Evolutionary conservation across 1,140 invertebrate genomes (phyloP), one percentile per base, ranked within the genome.

Genomic region (Meloidogyne chitwoodi): DNA sequence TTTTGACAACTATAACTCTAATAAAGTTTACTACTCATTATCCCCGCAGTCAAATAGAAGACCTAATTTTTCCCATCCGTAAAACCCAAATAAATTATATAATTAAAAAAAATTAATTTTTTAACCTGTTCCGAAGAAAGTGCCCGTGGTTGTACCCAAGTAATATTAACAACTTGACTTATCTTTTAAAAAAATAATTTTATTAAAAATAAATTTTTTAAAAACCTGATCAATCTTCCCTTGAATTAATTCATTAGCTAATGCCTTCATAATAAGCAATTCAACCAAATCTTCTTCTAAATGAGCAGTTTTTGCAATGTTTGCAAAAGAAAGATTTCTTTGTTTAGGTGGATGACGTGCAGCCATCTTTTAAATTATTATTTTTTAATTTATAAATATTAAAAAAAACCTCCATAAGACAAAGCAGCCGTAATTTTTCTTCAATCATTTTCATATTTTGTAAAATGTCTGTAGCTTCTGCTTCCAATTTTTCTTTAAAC

Each of bases 241-340:
- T 77, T 92, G 91, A 3, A 99, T 93, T 0, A 99, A 90, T 64
- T 93, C 93, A 81, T 97, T 91, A n/a, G 94, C 93, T 31, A 99
- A 87, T 0, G 96, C 96, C 89, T 97, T 96, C 96, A 99, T 99
- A 2, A 98, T 93, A 14, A 98, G 89, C 75, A 96, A 89, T 87
- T 99, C 96, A 26, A 99, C 94, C 88, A 83, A 19, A 80, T 88
- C 92, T 14, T 92, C 88, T 0, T 92, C 92, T 77, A 97, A 88
- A 83, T 92, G 90, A 11, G 94, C 93, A 87, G 93, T 93, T 70
- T 90, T 88, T 0, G 95, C 92, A 75, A 99, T 97, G 88, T 98
- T 95, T 12, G 90, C 89, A 88, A 99, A 99, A 0, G 93, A 92
- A 65, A 99, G 89, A 83, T 93, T 92, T 66, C 93, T 89, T 78